phyloP scores from a whole-genome alignment of 2,113 vertebrate species.

The Arothron firmamentum region DNA sequence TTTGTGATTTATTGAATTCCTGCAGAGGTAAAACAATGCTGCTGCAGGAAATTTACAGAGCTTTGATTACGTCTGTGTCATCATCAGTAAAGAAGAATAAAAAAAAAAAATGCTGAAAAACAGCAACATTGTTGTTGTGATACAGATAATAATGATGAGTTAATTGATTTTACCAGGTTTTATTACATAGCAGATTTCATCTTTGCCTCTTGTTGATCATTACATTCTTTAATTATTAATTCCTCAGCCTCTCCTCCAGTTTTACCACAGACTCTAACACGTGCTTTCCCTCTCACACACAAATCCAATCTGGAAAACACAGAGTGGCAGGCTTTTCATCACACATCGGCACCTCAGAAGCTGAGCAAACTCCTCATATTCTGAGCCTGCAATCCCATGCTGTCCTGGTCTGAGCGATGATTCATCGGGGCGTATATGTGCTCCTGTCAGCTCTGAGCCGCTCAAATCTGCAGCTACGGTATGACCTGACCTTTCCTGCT shows the following conservation, averaged over 20 bases:
- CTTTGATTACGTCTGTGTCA: slow-evolving; percentile 40
- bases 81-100: slow-evolving; percentile 4
- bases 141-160: too few relatives aligned
- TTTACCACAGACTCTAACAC: not conserved
- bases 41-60: slow-evolving; percentile 15
- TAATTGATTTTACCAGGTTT: not conserved
- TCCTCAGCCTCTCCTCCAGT: slow-evolving; percentile 6
- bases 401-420: not conserved
- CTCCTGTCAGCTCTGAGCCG: slow-evolving; percentile 6
- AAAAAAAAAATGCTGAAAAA: not conserved
- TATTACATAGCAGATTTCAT: not conserved
- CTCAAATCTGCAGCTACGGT: slow-evolving; percentile 32
- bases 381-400: not conserved
- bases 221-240: slow-evolving; percentile 1
- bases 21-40: slow-evolving; percentile 29
- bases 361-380: slow-evolving; percentile 6
- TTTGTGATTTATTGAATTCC: slow-evolving; percentile 53
- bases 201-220: not conserved
- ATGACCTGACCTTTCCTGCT: slow-evolving; percentile 33
- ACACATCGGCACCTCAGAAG: slow-evolving; percentile 30
- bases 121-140: too few relatives aligned
- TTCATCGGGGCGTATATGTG: slow-evolving; percentile 3
- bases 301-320: slow-evolving; percentile 2
- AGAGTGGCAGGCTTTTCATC: slow-evolving; percentile 14
- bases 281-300: not conserved